Evolutionary conservation across 2,888 invertebrate genomes (phyloP).

Genomic region (Ophioninae sp.): DNA sequence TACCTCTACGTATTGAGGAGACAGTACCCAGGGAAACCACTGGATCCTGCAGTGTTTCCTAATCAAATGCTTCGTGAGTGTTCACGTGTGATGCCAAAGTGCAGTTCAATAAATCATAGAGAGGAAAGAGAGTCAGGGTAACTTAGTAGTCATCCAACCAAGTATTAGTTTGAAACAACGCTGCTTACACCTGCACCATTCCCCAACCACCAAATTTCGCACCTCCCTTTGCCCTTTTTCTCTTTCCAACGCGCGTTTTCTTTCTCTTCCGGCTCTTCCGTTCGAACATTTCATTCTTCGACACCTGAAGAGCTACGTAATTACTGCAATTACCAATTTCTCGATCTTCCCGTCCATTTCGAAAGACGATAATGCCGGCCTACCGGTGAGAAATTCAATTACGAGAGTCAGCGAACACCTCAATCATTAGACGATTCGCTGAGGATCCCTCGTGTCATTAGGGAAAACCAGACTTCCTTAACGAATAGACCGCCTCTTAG

Average conservation of each 20-base stretch:
- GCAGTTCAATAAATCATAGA: no score
- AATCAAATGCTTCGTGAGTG: no score
- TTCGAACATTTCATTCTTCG: conserved; percentile 36
- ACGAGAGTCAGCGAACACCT: conserved; percentile 19
- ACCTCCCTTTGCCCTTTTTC: not conserved
- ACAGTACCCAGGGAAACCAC: no score
- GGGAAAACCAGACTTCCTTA: conserved; percentile 17
- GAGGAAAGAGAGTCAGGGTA: no score
- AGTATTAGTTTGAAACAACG: not conserved
- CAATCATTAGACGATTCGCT: conserved; percentile 30
- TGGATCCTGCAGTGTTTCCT: no score
- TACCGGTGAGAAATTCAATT: conserved; percentile 49
- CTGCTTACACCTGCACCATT: not conserved
- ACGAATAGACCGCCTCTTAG: not conserved
- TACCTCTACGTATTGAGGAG: no score
- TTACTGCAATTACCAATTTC: conserved; percentile 48
- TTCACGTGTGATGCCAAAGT: no score
- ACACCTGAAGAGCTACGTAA: conserved; percentile 29
- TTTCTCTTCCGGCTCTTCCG: conserved; percentile 10
- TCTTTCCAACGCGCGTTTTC: conserved; percentile 13
- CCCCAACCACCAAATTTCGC: not conserved
- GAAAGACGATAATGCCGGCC: not conserved
- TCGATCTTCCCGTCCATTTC: conserved; percentile 40
- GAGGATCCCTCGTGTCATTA: conserved; percentile 26
- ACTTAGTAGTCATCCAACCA: not conserved